A percentile compares a stretch with the other conserved stretches of the same genome.
Conservation (phyloP, 1,140 invertebrate genomes). For the Bombus picipes region DNA sequence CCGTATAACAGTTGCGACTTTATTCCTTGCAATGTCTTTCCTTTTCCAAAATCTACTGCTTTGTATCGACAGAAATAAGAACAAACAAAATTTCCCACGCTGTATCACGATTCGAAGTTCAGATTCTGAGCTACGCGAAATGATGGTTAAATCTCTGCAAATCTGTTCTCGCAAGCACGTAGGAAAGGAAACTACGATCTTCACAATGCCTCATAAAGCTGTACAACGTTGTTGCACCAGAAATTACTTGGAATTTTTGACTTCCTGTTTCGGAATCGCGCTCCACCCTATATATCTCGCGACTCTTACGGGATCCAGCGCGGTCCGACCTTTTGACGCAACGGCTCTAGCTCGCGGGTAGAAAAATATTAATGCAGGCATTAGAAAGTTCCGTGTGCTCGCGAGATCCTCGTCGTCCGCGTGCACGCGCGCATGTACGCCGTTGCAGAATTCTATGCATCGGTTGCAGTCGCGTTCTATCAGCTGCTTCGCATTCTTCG, state of each 20-base stretch:
- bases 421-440: not conserved
- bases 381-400: conserved; percentile 71
- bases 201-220: not conserved
- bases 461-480: not conserved
- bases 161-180: too few relatives aligned
- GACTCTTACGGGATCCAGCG: conserved; percentile 52
- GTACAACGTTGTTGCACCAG: too few relatives aligned
- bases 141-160: too few relatives aligned
- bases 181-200: not conserved
- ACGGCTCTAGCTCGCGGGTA: conserved; percentile 69
- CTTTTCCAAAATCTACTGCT: too few relatives aligned
- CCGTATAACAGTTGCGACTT: too few relatives aligned
- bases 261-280: not conserved
- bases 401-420: conserved; percentile 62
- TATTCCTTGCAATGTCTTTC: too few relatives aligned
- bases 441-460: conserved; percentile 17
- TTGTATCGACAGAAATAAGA: too few relatives aligned
- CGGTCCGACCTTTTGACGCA: conserved; percentile 72
- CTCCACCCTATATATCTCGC: conserved; percentile 39
- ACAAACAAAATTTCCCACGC: too few relatives aligned
- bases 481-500: conserved; percentile 12
- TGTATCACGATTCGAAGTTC: too few relatives aligned
- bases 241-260: not conserved
- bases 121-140: too few relatives aligned
- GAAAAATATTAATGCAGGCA: conserved; percentile 73